phyloP scores from a whole-genome alignment of 2,888 invertebrate species.

The Onthophagus sagittarius region DNA sequence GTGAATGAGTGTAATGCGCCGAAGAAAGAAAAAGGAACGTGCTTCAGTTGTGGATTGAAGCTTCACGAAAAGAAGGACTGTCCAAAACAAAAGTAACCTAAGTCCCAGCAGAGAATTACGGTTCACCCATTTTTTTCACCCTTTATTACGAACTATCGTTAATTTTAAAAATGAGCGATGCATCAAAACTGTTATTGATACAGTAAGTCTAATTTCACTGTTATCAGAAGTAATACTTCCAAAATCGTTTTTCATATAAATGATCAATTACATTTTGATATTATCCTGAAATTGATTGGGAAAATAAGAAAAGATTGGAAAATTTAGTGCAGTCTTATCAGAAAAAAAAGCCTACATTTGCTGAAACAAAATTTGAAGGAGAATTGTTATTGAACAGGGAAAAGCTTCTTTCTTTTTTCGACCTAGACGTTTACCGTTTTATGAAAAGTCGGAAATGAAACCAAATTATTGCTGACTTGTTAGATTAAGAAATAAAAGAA shows the following conservation, averaged over 20 bases:
- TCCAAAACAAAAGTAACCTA: neutral
- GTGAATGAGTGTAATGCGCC: constrained; percentile 16
- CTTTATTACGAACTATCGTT: constrained; percentile 1
- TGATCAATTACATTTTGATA: neutral
- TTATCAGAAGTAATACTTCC: neutral
- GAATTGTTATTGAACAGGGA: constrained; percentile 1
- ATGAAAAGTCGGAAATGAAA: too few species aligned
- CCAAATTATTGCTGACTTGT: too few species aligned
- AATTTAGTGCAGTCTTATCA: constrained; percentile 3
- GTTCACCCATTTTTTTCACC: too few species aligned
- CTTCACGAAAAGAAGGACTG: constrained; percentile 1
- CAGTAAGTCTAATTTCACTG: constrained; percentile 9
- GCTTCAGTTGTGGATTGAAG: neutral
- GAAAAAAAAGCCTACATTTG: neutral
- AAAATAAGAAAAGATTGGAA: too few species aligned
- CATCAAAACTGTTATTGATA: constrained; percentile 5
- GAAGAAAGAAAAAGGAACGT: neutral
- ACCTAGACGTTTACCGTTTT: too few species aligned
- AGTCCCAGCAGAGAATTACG: neutral
- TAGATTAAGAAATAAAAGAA: constrained; percentile 9
- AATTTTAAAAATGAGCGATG: neutral
- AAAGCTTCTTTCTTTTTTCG: constrained; percentile 13
- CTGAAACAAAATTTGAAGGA: constrained; percentile 12
- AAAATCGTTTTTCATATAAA: constrained; percentile 1
- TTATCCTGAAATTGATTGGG: constrained; percentile 5